A percentile compares a stretch with the other conserved stretches of the same genome.
phyloP scores from a whole-genome alignment of 2,888 invertebrate genomes.

The Argyra leucocephala region DNA sequence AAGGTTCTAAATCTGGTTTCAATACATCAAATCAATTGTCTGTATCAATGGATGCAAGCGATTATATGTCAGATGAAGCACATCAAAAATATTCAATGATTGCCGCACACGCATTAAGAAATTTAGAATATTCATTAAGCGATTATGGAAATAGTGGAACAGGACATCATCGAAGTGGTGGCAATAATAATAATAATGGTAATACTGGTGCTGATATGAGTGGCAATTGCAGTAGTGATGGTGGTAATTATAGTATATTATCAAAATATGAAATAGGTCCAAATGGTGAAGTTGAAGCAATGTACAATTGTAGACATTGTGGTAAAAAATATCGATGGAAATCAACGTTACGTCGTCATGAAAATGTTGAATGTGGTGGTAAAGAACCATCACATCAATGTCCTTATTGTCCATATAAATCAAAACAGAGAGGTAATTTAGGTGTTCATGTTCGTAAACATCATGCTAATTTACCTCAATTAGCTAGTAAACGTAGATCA shows the following conservation, averaged over 20 bases:
- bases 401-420: constrained; percentile 64
- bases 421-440: constrained; percentile 69
- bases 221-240: constrained; percentile 21
- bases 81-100: constrained; percentile 33
- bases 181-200: constrained; percentile 15
- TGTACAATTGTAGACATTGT: constrained; percentile 58
- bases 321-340: constrained; percentile 79
- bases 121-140: constrained; percentile 36
- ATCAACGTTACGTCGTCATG: constrained; percentile 70
- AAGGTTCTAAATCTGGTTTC: constrained; percentile 31
- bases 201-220: constrained; percentile 23
- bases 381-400: constrained; percentile 72
- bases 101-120: constrained; percentile 35
- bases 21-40: constrained; percentile 21
- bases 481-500: constrained; percentile 37
- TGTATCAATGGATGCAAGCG: constrained; percentile 22
- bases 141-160: constrained; percentile 29
- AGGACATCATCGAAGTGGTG: background rate
- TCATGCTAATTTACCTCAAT: constrained; percentile 46
- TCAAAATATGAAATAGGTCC: constrained; percentile 13
- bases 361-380: constrained; percentile 72
- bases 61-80: constrained; percentile 32
- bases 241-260: background rate
- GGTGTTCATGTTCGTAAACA: constrained; percentile 71
- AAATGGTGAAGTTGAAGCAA: constrained; percentile 34